A percentile compares a stretch with the other conserved stretches of the same genome.
Evolutionary conservation across 2,113 vertebrate genomes (phyloP).

Genomic region (Cercocebus atys): DNA sequence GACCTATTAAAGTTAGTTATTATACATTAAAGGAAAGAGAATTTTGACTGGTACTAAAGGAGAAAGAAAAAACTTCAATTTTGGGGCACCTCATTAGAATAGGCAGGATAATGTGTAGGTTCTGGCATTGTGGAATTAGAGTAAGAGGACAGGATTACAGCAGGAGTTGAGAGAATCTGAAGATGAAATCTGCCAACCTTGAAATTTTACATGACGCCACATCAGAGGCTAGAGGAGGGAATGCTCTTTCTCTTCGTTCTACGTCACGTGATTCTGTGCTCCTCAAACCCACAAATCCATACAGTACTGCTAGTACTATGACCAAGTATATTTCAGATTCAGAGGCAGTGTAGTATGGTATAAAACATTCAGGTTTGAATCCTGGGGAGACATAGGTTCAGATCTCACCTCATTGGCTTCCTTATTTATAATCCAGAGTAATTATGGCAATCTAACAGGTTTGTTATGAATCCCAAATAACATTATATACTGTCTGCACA

Average conservation of each 20-base stretch:
- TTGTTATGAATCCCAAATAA: not conserved
- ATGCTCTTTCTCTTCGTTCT: not conserved
- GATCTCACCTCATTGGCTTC: not conserved
- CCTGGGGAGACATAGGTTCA: not conserved
- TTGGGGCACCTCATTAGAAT: fast-evolving
- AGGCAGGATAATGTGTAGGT: not conserved
- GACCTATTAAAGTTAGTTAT: not conserved
- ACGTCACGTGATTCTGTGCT: not conserved
- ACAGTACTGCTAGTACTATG: not conserved
- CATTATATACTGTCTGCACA: not conserved
- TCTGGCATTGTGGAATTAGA: not conserved
- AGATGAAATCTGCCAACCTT: not conserved
- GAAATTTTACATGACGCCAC: not conserved
- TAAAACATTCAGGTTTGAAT: not conserved
- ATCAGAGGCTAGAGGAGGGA: not conserved
- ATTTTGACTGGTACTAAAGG: not conserved
- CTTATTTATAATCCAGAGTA: not conserved
- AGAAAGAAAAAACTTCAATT: not conserved
- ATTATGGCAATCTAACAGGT: not conserved
- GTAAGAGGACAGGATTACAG: not conserved
- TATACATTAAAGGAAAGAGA: not conserved
- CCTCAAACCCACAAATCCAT: not conserved
- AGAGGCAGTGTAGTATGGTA: not conserved
- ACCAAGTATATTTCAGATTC: not conserved
- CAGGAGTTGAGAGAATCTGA: not conserved